Evolutionary conservation across 2,888 invertebrate genomes (phyloP), one percentile per base, ranked within the genome.

Genomic region (Hemistola chrysoprasaria): DNA sequence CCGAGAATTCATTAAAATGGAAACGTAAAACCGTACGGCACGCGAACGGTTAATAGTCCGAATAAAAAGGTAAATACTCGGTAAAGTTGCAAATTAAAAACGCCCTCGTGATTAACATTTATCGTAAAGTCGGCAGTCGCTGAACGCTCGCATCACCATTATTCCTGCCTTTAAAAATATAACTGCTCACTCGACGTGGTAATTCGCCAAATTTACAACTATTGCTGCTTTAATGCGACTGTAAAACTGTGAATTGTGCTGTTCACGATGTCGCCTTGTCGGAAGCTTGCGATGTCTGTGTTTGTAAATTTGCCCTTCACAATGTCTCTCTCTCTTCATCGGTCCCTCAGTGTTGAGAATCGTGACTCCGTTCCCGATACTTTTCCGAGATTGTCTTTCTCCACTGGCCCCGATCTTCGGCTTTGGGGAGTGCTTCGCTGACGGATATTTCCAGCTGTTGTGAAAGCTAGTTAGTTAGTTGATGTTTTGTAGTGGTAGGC

Each of bases 121-220:
- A 33, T 33, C 39, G 40, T 40, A 47, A 47, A 39, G 42, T 33
- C 10, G 30, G 34, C 38, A 31, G 21, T 30, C 26, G 26, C 34
- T 43, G 33, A 44, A 39, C 26, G 43, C 28, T 26, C 45, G 11
- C 40, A 49, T 52, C 50, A 50, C 9, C 42, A 46, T 50, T 46
- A 47, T 35, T 45, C 32, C 21, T 28, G 5, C 22, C 23, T 47
- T 53, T 50, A 41, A 63, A 62, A 62, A 49, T 45, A 53, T 39
- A 50, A 41, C 35, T 32, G 31, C 20, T 31, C 41, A 48, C 46
- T 46, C 34, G 36, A 26, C 44, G 22, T 37, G 41, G 46, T 44
- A 36, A 37, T 44, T 39, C 39, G 38, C 20, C 46, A 51, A 51
- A 60, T 66, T 65, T 60, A 63, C 58, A 54, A 59, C 55, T 49